Percentiles rank a stretch among this genome's conserved stretches.
Conservation (phyloP, 2,113 vertebrate genomes). For the Gymnogyps californianus region DNA sequence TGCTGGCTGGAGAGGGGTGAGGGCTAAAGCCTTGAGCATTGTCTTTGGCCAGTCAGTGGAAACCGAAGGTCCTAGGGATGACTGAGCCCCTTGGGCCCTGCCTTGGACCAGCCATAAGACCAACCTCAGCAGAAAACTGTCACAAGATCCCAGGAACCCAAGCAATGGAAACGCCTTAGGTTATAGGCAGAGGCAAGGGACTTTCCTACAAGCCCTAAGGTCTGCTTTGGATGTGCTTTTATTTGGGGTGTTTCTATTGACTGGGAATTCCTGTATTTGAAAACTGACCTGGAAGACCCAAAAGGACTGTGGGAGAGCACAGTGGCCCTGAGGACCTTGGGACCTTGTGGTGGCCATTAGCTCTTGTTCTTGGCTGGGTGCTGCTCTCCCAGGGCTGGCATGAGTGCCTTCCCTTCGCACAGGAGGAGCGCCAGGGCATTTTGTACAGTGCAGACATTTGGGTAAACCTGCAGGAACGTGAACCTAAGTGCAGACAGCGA, state of each 20-base stretch:
- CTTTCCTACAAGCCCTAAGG: neutral
- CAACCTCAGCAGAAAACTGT: neutral
- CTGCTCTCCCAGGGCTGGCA: neutral
- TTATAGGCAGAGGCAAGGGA: neutral
- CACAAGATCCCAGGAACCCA: neutral
- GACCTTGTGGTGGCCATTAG: neutral
- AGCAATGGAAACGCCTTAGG: neutral
- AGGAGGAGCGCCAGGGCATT: neutral
- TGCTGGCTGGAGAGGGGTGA: neutral
- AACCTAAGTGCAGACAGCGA: accelerated
- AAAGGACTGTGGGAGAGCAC: neutral
- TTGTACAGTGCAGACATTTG: neutral
- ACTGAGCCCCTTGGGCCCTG: neutral
- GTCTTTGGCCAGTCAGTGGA: neutral
- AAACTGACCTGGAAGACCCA: neutral
- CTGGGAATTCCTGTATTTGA: neutral
- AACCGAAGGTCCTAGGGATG: neutral
- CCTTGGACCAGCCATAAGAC: neutral
- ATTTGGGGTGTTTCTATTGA: neutral
- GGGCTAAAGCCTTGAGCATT: neutral
- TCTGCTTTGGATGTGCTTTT: neutral
- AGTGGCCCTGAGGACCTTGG: neutral
- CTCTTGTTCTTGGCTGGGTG: neutral
- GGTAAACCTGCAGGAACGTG: neutral
- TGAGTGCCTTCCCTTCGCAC: neutral